phyloP scores from a whole-genome alignment of 2,113 vertebrate species.

The Delphinus delphis region DNA sequence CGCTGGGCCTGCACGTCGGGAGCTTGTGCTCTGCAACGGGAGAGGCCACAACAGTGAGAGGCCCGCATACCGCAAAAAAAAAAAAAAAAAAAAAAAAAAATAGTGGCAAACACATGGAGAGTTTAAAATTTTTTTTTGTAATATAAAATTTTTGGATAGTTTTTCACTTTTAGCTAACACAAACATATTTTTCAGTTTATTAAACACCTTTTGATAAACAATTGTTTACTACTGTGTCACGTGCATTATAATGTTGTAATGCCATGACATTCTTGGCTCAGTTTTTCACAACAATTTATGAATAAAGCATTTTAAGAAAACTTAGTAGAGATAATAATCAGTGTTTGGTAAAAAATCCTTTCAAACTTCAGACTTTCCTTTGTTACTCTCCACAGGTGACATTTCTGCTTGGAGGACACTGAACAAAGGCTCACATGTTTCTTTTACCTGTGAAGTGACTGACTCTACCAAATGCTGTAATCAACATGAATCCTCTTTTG shows the following conservation, averaged over 20 bases:
- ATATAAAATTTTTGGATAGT: not conserved
- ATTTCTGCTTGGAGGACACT: not conserved
- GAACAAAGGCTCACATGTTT: not conserved
- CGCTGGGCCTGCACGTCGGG: too few species aligned
- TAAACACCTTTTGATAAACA: not conserved
- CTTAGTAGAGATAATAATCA: not conserved
- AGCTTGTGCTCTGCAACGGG: too few species aligned
- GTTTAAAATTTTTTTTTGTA: not conserved
- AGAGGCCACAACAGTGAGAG: too few species aligned
- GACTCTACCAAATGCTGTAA: not conserved
- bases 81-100: not conserved
- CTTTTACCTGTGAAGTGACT: not conserved
- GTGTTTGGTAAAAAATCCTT: not conserved
- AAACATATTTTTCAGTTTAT: not conserved
- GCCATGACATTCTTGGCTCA: not conserved
- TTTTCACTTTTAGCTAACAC: not conserved
- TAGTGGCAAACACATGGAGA: not conserved
- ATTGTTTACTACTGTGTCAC: not conserved
- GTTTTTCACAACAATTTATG: not conserved
- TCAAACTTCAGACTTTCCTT: not conserved
- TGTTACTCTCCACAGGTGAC: not conserved
- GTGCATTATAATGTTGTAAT: not conserved
- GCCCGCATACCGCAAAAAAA: too few species aligned
- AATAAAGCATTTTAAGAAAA: not conserved
- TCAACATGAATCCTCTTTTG: not conserved